Base-by-base conservation (phyloP, 2,888 invertebrate genomes). In the Crossocerus cetratus region DNA sequence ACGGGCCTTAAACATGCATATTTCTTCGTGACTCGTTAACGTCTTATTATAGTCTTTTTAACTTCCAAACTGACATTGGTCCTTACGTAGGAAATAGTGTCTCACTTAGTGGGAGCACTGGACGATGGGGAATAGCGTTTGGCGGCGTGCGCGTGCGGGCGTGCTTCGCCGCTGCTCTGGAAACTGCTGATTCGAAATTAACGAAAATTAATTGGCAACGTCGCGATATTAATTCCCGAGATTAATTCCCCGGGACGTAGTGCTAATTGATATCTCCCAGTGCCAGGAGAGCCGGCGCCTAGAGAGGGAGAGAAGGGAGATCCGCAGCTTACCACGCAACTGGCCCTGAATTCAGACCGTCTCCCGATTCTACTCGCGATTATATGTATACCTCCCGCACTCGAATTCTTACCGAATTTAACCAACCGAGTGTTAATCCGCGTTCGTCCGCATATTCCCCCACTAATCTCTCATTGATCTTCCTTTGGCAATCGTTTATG, bases 151-250 rank as follows among this genome's bases (percentile, higher is more conserved):
- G 82, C 80, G 76, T 32, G 75, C 76, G 68, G 76, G 74, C 77
- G 72, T 74, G 78, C 70, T 78, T 78, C 70, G 77, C 58, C 76
- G 65, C 69, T 77, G 83, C 83, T 84, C 84, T 84, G 82, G 86
- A 86, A 88, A 88, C 86, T 89, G 89, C 89, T 88, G 88, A 89
- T 89, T 88, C 87, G 86, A 88, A 88, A 88, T 88, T 88, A 87
- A 87, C 87, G 88, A 84, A 87, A 89, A 89, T 89, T 89, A 89
- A 89, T 89, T 88, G 88, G 87, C 85, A 85, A 84, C 82, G 83
- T 84, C 84, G 83, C 82, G 82, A 85, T 86, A 87, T 88, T 89
- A 88, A 89, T 89, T 87, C 83, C 80, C 80, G 81, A 85, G 86
- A 86, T 86, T 86, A 86, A 86, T 86, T 86, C 84, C 82, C 82